Evolutionary conservation across 2,797 vertebrate species (phyloP), one percentile per base, ranked within the genome.

Genomic region (Paguma larvata): DNA sequence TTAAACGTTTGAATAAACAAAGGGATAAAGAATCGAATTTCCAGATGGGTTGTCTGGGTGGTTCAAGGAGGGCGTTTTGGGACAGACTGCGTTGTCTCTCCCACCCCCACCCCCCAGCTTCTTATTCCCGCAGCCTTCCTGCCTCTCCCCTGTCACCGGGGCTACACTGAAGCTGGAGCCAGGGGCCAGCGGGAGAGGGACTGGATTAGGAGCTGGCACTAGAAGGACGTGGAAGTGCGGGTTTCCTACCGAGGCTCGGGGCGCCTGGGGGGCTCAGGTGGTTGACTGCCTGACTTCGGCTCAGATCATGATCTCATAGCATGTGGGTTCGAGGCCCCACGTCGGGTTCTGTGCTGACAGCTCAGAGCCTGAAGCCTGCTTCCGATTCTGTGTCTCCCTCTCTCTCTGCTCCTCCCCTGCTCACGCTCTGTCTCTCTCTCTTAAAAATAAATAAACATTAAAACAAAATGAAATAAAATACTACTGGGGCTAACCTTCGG

Each of bases 11-110:
- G 48, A 87, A 67, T 83, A 91, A 91, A 62, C 80, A 68, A 68
- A 85, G 48, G 48, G 89, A 68, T 79, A 68, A 79, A 67, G 73
- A 91, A 83, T 41, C n/a, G 80, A 27, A n/a, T 62, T 79, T 92
- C 91, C 85, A 83, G 89, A 92, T 51, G 91, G 95, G 79, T 27
- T 82, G 79, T 80, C 70, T 38, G 65, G 59, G 72, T 56, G 59
- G 27, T 15, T 2, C 7, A 25, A 59, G 44, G 59, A 30, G 85
- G 44, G 56, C 56, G 4, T 13, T 30, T 15, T 5, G 53, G 72
- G 53, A 34, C 21, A 41, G 84, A 56, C 44, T 75, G 78, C 80
- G 21, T 18, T 56, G 51, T 6, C 63, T 75, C 2, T 38, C 38
- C 38, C 3, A 3, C 38, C 38, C 38, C 38, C n/a, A n/a, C 3